Percentiles rank a stretch among this genome's conserved stretches.
Evolutionary conservation across 1,140 invertebrate genomes (phyloP).

Genomic region (Brachionus plicatilis): DNA sequence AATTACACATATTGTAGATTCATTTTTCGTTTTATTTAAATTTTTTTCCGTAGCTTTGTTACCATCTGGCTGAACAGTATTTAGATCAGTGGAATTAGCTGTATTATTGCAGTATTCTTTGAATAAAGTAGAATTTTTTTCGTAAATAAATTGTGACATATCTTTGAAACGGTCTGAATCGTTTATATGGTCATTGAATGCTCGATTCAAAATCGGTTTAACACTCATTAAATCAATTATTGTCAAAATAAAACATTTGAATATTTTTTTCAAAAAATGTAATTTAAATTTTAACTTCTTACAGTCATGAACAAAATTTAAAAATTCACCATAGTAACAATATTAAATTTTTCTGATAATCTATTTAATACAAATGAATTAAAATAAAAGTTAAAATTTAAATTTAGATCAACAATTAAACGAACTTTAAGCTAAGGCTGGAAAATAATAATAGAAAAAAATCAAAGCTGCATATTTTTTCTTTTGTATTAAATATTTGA

Average conservation of each 20-base stretch:
- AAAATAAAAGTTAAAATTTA: background rate
- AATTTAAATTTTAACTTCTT: background rate
- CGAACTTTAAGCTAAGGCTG: no score
- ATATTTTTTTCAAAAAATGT: background rate
- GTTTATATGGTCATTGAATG: background rate
- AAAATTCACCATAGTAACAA: background rate
- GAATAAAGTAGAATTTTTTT: conserved; percentile 8
- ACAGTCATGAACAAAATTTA: background rate
- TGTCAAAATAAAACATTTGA: background rate
- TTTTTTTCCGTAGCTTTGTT: background rate
- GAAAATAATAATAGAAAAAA: no score
- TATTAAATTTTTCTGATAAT: background rate
- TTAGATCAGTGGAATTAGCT: background rate
- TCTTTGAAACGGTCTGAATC: conserved; percentile 18
- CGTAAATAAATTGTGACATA: background rate
- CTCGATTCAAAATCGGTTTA: background rate
- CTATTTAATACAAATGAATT: background rate
- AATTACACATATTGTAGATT: conserved; percentile 25
- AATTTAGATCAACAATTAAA: background rate
- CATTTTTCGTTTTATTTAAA: background rate
- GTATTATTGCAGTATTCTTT: background rate
- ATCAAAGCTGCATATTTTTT: no score
- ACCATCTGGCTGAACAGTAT: background rate
- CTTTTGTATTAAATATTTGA: no score
- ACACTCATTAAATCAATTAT: background rate